phyloP scores from a whole-genome alignment of 2,797 vertebrate species.

The Antennarius maculatus region DNA sequence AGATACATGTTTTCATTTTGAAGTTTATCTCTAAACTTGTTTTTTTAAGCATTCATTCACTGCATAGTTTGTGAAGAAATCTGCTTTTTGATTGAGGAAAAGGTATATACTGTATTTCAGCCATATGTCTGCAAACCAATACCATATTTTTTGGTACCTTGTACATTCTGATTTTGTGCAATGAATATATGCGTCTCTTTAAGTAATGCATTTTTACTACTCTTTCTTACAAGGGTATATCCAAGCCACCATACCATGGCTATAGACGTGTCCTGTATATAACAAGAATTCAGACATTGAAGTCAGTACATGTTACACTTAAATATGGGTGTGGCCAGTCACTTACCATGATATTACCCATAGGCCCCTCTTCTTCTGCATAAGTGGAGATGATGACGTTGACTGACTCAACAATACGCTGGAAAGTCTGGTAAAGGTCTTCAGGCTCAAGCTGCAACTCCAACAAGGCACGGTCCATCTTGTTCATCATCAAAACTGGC shows the following conservation, averaged over 20 bases:
- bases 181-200: too few species aligned
- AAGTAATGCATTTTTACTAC: too few species aligned
- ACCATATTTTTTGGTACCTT: too few species aligned
- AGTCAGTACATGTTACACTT: background rate
- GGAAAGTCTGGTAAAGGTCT: constrained; percentile 94
- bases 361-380: constrained; percentile 89
- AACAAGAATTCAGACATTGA: background rate
- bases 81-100: too few species aligned
- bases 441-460: constrained; percentile 93
- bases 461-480: constrained; percentile 95
- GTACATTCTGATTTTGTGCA: too few species aligned
- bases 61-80: too few species aligned
- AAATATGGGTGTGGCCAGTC: background rate
- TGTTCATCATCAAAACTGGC: constrained; percentile 98
- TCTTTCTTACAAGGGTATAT: too few species aligned
- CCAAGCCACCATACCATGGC: background rate
- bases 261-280: background rate
- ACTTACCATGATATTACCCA: constrained; percentile 93
- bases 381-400: constrained; percentile 97
- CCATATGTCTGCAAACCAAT: too few species aligned
- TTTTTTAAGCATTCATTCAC: too few species aligned
- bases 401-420: constrained; percentile 93
- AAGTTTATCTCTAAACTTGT: too few species aligned
- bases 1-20: too few species aligned
- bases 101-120: too few species aligned